phyloP scores from a whole-genome alignment of 2,797 vertebrate species.

The Avahi laniger region DNA sequence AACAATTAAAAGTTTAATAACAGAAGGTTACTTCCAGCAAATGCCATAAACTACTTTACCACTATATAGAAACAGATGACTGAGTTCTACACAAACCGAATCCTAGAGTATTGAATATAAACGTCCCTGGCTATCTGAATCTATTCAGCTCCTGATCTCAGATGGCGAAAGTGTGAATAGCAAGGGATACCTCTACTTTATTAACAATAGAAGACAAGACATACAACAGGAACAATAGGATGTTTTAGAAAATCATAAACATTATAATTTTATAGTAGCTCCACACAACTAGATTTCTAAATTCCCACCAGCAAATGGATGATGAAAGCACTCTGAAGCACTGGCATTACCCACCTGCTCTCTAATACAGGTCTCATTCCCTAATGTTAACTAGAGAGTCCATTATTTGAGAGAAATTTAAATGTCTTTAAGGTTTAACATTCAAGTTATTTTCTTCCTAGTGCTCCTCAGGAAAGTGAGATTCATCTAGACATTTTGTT shows the following conservation, averaged over 20 bases:
- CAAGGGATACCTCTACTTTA: not conserved
- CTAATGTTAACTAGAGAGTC: not conserved
- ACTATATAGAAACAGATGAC: not conserved
- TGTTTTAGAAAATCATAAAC: not conserved
- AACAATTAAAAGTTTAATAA: not conserved
- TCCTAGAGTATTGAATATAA: not conserved
- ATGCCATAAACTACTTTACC: not conserved
- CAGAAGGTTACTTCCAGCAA: not conserved
- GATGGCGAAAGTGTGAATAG: not conserved
- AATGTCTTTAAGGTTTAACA: not conserved
- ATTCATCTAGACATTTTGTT: not conserved
- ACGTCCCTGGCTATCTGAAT: not conserved
- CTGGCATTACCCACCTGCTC: not conserved
- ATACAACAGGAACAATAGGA: not conserved
- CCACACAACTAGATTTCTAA: not conserved
- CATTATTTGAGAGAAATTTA: not conserved
- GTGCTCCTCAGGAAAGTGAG: not conserved
- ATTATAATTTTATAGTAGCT: not conserved
- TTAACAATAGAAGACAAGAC: not conserved
- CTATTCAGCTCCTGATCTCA: not conserved
- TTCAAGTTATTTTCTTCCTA: not conserved
- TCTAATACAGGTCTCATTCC: not conserved
- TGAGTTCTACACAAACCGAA: not conserved
- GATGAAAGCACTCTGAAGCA: not conserved
- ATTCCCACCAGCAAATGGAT: not conserved